A percentile compares a stretch with the other conserved stretches of the same genome.
phyloP scores from a whole-genome alignment of 2,888 invertebrate genomes.

The Elegia similella region DNA sequence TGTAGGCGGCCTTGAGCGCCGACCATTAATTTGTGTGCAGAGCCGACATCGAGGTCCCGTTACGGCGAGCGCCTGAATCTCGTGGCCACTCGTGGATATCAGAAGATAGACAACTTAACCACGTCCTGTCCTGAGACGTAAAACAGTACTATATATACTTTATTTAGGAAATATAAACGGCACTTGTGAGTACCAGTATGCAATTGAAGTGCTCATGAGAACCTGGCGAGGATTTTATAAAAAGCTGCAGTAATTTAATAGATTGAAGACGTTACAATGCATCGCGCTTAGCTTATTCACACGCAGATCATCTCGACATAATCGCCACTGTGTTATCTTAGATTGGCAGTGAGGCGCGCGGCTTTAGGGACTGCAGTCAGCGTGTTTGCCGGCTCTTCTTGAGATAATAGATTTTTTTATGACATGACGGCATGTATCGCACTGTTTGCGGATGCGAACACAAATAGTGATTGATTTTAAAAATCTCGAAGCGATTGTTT shows the following conservation, averaged over 20 bases:
- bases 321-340: constrained; percentile 12
- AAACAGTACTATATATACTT: background rate
- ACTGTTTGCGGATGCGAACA: constrained; percentile 30
- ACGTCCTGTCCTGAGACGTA: background rate
- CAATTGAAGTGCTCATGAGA: constrained; percentile 9
- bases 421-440: constrained; percentile 25
- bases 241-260: constrained; percentile 23
- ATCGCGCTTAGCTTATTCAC: constrained; percentile 28
- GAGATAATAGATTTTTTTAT: constrained; percentile 21
- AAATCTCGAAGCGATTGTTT: constrained; percentile 33
- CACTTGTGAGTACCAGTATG: background rate
- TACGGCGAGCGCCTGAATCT: constrained; percentile 68
- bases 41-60: constrained; percentile 70
- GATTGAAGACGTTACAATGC: constrained; percentile 23
- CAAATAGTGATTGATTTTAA: constrained; percentile 36
- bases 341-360: constrained; percentile 12
- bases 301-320: constrained; percentile 29
- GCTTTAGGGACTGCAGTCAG: constrained; percentile 19
- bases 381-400: constrained; percentile 19
- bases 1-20: constrained; percentile 79
- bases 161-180: background rate
- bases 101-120: constrained; percentile 33
- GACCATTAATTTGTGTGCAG: constrained; percentile 78
- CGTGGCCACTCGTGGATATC: constrained; percentile 55
- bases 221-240: constrained; percentile 5